These are phyloP conservation scores for Holacanthella duospinosa DNA, from an alignment of 2,888 invertebrate species.

Conservation along the genomic window DNA sequence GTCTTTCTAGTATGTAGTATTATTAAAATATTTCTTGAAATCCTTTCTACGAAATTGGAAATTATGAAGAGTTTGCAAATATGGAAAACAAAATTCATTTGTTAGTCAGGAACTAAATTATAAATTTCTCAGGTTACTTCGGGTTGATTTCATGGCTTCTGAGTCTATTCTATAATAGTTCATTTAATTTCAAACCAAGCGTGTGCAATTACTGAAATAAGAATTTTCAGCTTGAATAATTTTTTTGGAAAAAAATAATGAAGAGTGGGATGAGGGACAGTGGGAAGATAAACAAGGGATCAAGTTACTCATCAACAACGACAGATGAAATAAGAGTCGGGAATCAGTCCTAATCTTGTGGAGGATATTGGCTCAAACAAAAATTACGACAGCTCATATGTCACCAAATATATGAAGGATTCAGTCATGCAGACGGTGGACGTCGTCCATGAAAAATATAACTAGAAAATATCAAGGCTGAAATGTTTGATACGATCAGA, in stretches of 20 bases:
- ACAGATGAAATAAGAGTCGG: neutral
- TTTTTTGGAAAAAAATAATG: neutral
- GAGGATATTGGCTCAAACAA: neutral
- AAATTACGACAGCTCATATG: neutral
- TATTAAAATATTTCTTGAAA: no score
- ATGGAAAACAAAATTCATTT: no score
- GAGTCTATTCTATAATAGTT: neutral
- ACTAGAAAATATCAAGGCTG: neutral
- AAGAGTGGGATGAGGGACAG: no score
- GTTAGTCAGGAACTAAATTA: no score
- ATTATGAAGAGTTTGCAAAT: no score
- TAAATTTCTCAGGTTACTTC: no score
- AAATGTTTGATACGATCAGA: no score
- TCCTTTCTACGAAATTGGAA: no score
- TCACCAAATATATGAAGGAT: neutral
- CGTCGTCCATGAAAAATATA: neutral
- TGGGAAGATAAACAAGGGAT: no score
- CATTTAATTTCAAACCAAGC: neutral
- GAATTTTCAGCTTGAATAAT: neutral
- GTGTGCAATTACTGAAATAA: neutral
- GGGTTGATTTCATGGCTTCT: no score
- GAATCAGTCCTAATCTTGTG: neutral
- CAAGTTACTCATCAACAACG: neutral
- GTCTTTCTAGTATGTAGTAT: no score
- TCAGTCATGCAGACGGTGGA: neutral